These are phyloP conservation scores for Halictus rubicundus DNA, from an alignment of 1,140 invertebrate genomes.

Conservation along the genomic window DNA sequence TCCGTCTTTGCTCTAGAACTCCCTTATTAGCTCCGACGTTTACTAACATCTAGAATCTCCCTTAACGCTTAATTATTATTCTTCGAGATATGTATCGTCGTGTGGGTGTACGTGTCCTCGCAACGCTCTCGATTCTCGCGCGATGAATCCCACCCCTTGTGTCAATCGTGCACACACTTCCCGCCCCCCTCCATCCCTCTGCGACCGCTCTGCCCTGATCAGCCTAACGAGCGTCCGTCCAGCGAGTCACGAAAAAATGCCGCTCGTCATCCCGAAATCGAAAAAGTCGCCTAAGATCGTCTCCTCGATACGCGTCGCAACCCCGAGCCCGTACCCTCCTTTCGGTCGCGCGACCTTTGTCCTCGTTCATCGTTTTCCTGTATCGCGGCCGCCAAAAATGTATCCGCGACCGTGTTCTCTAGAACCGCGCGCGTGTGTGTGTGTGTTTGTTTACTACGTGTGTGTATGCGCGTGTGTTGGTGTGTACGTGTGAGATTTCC, in stretches of 20 bases:
- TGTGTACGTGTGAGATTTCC: not conserved
- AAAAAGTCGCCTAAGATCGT: no score
- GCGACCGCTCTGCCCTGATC: no score
- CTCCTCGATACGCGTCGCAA: not conserved
- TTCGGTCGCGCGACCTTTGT: no score
- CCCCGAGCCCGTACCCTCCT: no score
- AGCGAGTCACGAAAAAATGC: not conserved
- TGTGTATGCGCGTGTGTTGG: not conserved
- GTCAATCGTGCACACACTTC: not conserved
- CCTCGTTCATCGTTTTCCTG: no score
- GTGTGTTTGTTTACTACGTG: no score
- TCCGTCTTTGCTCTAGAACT: slow-evolving; percentile 38
- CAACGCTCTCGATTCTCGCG: slow-evolving; percentile 36
- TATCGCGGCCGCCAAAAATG: no score
- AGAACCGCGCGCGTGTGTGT: no score
- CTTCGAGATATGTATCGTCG: slow-evolving; percentile 81
- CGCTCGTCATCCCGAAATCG: no score
- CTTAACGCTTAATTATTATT: slow-evolving; percentile 80
- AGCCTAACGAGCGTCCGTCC: not conserved
- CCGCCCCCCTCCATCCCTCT: no score
- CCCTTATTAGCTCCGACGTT: slow-evolving; percentile 47
- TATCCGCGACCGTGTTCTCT: no score
- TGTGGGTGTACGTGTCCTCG: slow-evolving; percentile 64
- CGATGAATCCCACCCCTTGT: slow-evolving; percentile 4
- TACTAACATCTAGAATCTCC: slow-evolving; percentile 69